A percentile compares a stretch with the other conserved stretches of the same genome.
Conservation (phyloP, 2,888 invertebrate species). For the Campoplex capitator region DNA sequence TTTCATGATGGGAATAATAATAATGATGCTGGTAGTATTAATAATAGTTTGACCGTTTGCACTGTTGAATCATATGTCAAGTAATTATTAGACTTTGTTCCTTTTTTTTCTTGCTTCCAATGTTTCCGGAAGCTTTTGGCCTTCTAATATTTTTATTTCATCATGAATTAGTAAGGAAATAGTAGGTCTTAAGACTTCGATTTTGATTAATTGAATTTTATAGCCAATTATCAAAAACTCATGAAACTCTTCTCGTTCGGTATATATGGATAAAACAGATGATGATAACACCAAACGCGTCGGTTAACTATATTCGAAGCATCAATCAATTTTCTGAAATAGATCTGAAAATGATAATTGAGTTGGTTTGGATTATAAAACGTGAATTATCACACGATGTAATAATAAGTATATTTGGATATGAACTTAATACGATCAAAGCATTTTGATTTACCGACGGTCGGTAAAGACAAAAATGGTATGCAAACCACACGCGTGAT, state of each 20-base stretch:
- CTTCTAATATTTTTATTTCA: neutral
- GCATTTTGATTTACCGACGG: neutral
- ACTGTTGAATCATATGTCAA: constrained; percentile 1
- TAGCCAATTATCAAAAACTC: neutral
- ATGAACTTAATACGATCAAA: neutral
- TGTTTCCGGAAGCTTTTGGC: neutral
- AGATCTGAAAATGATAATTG: neutral
- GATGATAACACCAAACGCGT: neutral
- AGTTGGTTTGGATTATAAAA: neutral
- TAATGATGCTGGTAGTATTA: neutral
- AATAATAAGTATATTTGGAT: neutral
- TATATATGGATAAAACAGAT: neutral
- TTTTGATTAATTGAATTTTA: neutral
- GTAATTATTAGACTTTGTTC: neutral
- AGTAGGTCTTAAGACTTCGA: neutral
- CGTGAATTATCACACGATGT: neutral
- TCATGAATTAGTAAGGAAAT: neutral
- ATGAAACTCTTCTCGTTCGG: neutral
- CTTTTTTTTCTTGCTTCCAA: neutral
- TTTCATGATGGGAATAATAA: constrained; percentile 32
- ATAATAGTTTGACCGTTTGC: constrained; percentile 2
- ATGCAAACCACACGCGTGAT: neutral
- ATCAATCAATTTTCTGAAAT: neutral
- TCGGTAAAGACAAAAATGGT: neutral
- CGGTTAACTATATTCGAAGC: neutral